Conservation (phyloP, 2,888 invertebrate genomes). For the Drosophila fungiperda region DNA sequence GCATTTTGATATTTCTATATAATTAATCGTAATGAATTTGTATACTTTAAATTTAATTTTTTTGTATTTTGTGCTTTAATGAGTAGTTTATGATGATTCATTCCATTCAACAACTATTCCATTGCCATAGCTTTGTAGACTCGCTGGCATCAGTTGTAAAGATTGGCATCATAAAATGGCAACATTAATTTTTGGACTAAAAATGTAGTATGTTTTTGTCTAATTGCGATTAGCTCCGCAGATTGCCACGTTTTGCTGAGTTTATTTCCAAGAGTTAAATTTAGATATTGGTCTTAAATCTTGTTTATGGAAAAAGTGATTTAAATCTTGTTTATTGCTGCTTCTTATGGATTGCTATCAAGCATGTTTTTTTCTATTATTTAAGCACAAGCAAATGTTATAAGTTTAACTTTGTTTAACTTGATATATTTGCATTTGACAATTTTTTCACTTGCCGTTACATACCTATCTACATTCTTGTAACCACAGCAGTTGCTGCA, state of each 20-base stretch:
- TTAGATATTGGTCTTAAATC: neutral
- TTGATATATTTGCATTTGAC: slow-evolving; percentile 1
- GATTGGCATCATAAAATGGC: neutral
- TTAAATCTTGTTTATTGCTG: neutral
- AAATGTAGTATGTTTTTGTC: neutral
- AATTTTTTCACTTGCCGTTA: neutral
- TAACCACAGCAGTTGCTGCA: slow-evolving; percentile 31
- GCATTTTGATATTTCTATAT: neutral
- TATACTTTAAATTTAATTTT: neutral
- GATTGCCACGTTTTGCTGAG: neutral
- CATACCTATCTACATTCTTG: neutral
- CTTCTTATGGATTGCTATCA: neutral
- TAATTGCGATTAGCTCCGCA: neutral
- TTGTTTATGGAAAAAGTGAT: neutral
- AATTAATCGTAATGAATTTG: neutral
- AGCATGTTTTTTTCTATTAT: neutral
- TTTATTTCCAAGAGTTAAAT: neutral
- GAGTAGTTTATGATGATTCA: no score
- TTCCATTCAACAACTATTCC: neutral
- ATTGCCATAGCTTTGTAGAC: neutral
- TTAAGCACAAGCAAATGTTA: neutral
- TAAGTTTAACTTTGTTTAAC: neutral
- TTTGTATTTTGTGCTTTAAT: neutral
- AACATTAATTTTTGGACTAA: neutral
- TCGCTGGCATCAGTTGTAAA: neutral